phyloP scores from a whole-genome alignment of 2,113 vertebrate species.

The Smithornis capensis region DNA sequence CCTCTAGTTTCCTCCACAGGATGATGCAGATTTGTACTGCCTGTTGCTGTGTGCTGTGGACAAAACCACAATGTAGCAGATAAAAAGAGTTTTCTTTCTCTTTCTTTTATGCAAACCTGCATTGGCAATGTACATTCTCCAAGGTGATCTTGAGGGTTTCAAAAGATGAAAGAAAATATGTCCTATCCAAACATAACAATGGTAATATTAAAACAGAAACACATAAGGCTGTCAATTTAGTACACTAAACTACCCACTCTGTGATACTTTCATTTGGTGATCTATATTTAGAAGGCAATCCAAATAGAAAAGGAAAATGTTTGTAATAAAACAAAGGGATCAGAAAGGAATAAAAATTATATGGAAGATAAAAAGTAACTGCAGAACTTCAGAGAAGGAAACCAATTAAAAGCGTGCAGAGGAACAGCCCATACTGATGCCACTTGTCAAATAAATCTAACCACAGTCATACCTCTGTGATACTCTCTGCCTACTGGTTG shows the following conservation, averaged over 20 bases:
- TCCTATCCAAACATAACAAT: neutral
- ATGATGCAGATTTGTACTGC: neutral
- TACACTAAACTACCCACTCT: neutral
- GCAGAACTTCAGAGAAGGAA: neutral
- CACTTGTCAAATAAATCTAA: neutral
- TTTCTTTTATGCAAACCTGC: neutral
- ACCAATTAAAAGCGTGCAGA: neutral
- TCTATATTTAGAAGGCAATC: neutral
- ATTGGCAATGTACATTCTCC: neutral
- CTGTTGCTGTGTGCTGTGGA: neutral
- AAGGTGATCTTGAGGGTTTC: neutral
- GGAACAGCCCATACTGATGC: neutral
- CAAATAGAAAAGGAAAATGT: neutral
- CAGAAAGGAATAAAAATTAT: neutral
- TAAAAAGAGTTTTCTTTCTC: neutral
- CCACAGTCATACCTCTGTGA: fast-evolving
- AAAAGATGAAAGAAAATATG: neutral
- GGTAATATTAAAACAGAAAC: neutral
- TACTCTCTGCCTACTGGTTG: neutral
- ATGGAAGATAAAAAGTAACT: neutral
- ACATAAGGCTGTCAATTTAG: neutral
- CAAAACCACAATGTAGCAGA: neutral
- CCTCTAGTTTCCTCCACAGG: neutral
- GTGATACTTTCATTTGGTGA: neutral
- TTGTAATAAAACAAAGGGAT: neutral